phyloP scores from a whole-genome alignment of 2,797 vertebrate species.

The Gadopsis marmoratus region DNA sequence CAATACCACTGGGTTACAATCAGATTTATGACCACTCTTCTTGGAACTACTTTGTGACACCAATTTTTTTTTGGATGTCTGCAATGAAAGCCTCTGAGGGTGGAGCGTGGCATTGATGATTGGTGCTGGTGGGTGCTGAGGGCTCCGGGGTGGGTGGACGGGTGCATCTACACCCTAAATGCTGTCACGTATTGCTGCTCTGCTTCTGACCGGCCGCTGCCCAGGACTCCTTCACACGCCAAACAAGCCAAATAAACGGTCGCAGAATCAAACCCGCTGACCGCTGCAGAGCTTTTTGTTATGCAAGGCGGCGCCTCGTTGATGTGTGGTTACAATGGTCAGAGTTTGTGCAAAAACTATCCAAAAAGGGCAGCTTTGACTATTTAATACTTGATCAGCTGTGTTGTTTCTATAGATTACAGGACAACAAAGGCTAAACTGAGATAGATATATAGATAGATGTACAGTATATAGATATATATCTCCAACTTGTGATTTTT shows the following conservation, averaged over 20 bases:
- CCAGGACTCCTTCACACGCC: slow-evolving; percentile 17
- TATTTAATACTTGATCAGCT: not conserved
- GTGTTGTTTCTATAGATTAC: not conserved
- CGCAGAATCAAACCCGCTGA: not conserved
- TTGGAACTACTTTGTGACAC: not conserved
- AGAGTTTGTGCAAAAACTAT: not conserved
- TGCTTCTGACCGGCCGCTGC: slow-evolving; percentile 32
- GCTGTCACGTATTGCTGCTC: slow-evolving; percentile 32
- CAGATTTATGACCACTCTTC: not conserved
- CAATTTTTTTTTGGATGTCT: not conserved
- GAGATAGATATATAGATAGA: not conserved
- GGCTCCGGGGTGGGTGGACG: not conserved
- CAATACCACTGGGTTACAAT: not conserved
- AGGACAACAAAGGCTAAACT: not conserved
- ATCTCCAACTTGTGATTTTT: slow-evolving; percentile 20
- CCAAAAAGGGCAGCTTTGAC: not conserved
- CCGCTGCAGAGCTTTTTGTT: not conserved
- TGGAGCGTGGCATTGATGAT: not conserved
- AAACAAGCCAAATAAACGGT: slow-evolving; percentile 13
- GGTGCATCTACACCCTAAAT: slow-evolving; percentile 38
- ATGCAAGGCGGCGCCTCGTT: not conserved
- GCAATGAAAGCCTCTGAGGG: not conserved
- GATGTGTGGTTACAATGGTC: not conserved
- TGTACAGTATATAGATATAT: too few species aligned
- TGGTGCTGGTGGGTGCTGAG: slow-evolving; percentile 18